Conservation (phyloP, 2,113 vertebrate species). For the Limnothrissa miodon region DNA sequence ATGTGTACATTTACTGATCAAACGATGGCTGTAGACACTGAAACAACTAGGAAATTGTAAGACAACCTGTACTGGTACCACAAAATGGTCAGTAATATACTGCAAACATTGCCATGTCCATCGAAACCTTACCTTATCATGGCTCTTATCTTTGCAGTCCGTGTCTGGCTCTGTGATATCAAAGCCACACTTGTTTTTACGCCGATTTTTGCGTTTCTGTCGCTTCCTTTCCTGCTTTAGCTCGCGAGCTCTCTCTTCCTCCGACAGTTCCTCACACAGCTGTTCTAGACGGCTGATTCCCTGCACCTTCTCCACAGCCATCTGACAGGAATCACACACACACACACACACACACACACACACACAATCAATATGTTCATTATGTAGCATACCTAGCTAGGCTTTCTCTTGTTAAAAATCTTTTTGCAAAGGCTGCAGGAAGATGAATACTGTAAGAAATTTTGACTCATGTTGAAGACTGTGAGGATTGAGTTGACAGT, state of each 20-base stretch:
- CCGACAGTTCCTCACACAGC: slow-evolving; percentile 93
- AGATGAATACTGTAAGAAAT: no score
- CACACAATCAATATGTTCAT: neutral
- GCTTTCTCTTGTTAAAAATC: no score
- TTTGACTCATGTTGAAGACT: no score
- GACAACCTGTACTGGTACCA: neutral
- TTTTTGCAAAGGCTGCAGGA: no score
- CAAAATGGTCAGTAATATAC: neutral
- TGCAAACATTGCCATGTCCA: neutral
- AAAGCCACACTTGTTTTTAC: slow-evolving; percentile 93
- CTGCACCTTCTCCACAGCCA: slow-evolving; percentile 96
- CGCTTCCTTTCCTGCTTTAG: slow-evolving; percentile 97
- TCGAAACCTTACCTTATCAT: slow-evolving; percentile 77
- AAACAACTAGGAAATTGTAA: no score
- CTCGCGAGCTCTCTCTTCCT: slow-evolving; percentile 92
- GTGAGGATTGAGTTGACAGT: no score
- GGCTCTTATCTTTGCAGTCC: slow-evolving; percentile 78
- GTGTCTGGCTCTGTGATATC: slow-evolving; percentile 77
- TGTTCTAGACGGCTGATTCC: slow-evolving; percentile 94
- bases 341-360: neutral
- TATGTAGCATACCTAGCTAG: no score
- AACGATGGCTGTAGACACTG: no score
- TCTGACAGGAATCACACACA: slow-evolving; percentile 62
- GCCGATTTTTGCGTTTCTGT: slow-evolving; percentile 92
- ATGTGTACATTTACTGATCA: no score